Conservation (phyloP, 2,113 vertebrate species). For the Poicephalus meyeri region DNA sequence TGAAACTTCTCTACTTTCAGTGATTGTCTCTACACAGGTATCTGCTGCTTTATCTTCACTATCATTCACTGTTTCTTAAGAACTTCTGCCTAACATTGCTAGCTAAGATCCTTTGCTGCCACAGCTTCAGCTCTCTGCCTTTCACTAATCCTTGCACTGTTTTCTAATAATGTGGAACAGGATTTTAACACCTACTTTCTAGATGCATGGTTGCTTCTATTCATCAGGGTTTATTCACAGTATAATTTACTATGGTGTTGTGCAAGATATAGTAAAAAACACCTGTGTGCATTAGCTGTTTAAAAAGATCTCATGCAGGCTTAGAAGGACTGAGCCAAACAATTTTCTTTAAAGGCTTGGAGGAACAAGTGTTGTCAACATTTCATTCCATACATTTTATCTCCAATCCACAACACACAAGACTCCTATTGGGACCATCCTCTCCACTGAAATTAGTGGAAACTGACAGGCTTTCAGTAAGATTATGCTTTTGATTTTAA, state of each 20-base stretch:
- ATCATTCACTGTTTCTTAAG: not conserved
- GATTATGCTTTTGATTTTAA: not conserved
- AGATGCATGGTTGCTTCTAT: conserved; percentile 31
- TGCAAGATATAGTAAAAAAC: not conserved
- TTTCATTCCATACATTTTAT: not conserved
- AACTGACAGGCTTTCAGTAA: not conserved
- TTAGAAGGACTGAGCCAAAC: not conserved
- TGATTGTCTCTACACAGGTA: not conserved
- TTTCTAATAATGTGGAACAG: not conserved
- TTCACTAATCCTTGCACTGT: conserved; percentile 4
- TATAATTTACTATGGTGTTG: not conserved
- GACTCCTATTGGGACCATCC: not conserved
- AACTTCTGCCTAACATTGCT: not conserved
- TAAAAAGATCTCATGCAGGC: not conserved
- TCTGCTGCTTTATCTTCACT: not conserved
- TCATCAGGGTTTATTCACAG: conserved; percentile 2
- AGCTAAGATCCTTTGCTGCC: not conserved
- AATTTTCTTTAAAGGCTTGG: not conserved
- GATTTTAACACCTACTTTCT: conserved; percentile 13
- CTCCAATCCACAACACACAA: not conserved
- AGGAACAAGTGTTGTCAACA: not conserved
- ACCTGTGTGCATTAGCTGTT: not conserved
- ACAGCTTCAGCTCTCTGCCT: not conserved
- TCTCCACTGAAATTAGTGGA: not conserved
- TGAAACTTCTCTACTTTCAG: not conserved